Conservation (phyloP, 1,140 invertebrate species). For the Caenorhabditis inopinata region DNA sequence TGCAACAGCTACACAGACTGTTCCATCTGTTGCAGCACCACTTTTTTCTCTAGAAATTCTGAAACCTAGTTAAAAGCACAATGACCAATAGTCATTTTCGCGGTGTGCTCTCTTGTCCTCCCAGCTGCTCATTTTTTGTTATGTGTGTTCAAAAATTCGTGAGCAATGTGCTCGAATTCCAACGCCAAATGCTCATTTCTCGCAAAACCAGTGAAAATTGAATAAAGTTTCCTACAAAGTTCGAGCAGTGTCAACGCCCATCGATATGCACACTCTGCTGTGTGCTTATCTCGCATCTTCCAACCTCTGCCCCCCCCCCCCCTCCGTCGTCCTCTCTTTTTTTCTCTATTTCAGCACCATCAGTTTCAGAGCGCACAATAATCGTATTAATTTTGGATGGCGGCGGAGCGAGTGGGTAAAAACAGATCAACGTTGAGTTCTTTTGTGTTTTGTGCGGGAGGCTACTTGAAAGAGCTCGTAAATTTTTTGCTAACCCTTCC, state of each 20-base stretch:
- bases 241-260: slow-evolving; percentile 4
- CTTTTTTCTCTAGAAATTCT: no score
- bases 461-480: no score
- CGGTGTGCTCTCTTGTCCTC: no score
- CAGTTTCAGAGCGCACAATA: slow-evolving; percentile 9
- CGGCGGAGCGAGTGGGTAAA: no score
- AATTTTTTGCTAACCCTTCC: no score
- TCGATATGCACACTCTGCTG: no score
- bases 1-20: no score
- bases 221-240: neutral
- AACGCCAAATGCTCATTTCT: neutral
- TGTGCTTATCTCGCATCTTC: no score
- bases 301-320: neutral
- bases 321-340: neutral
- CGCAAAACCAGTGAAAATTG: neutral
- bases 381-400: neutral
- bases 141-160: neutral
- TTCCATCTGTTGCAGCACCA: no score
- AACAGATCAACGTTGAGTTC: neutral
- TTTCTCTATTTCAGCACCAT: neutral
- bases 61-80: no score
- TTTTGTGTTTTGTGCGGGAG: neutral
- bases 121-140: neutral
- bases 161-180: neutral
- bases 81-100: no score